Percentiles rank a stretch among this genome's conserved stretches.
These are phyloP conservation scores for Lutjanus erythropterus DNA, from an alignment of 2,113 vertebrate species.

Conservation along the genomic window DNA sequence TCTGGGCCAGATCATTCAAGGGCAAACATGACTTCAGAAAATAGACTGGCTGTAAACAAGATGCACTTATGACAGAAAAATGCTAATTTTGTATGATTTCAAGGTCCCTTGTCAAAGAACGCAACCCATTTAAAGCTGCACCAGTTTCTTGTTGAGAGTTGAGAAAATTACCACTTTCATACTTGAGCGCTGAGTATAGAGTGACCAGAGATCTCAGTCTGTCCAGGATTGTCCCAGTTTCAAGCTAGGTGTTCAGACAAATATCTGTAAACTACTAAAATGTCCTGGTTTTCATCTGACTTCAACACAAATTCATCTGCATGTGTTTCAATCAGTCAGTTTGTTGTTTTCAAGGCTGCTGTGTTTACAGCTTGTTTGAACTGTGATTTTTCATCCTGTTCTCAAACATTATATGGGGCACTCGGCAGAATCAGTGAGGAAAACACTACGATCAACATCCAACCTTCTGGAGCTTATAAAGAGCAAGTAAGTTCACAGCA, in stretches of 20 bases:
- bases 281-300: no score
- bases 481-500: neutral
- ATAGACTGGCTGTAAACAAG: neutral
- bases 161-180: no score
- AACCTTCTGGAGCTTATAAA: conserved; percentile 25
- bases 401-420: neutral
- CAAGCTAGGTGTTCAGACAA: no score
- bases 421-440: neutral
- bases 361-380: neutral
- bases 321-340: no score
- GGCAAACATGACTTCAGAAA: conserved; percentile 3
- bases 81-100: neutral
- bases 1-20: neutral
- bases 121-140: neutral
- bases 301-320: no score
- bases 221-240: no score
- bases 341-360: no score
- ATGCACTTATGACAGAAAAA: neutral
- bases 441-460: neutral
- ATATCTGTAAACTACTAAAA: no score
- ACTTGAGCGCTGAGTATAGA: no score
- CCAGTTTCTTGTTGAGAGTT: no score
- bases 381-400: neutral
- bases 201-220: no score
- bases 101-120: neutral